phyloP scores from a whole-genome alignment of 1,140 invertebrate genomes.

The Dolichoris vasculosae region DNA sequence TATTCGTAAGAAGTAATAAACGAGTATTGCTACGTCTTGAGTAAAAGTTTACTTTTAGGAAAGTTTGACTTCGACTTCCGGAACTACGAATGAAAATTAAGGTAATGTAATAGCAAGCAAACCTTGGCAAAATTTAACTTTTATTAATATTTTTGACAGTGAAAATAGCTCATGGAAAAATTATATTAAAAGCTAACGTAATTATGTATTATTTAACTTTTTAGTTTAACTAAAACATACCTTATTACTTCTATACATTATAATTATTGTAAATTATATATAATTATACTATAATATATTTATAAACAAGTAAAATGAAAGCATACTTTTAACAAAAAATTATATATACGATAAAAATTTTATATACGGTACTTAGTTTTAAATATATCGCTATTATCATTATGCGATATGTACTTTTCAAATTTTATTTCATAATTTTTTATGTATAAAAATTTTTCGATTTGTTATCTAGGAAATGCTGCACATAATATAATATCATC shows the following conservation, averaged over 20 bases:
- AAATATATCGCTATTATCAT: too few relatives aligned
- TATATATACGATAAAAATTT: too few relatives aligned
- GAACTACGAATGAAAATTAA: constrained; percentile 51
- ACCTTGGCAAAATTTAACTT: constrained; percentile 33
- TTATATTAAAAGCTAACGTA: constrained; percentile 4
- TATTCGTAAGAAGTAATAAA: constrained; percentile 47
- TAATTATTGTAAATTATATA: too few relatives aligned
- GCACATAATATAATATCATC: not conserved
- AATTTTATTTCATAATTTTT: too few relatives aligned
- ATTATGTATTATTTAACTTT: not conserved
- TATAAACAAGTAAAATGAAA: too few relatives aligned
- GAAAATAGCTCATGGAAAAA: constrained; percentile 7
- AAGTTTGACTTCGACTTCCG: constrained; percentile 36
- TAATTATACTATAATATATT: not conserved
- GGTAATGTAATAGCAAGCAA: constrained; percentile 36
- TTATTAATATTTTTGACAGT: constrained; percentile 34
- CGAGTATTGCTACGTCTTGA: constrained; percentile 29
- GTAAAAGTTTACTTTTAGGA: constrained; percentile 45
- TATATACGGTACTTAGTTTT: too few relatives aligned
- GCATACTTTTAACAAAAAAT: too few relatives aligned
- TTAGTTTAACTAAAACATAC: not conserved
- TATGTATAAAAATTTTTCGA: too few relatives aligned
- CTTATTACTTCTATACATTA: too few relatives aligned
- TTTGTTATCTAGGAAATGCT: too few relatives aligned
- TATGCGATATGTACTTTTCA: too few relatives aligned